Conservation (phyloP, 2,888 invertebrate genomes). For the Callinectes sapidus region DNA sequence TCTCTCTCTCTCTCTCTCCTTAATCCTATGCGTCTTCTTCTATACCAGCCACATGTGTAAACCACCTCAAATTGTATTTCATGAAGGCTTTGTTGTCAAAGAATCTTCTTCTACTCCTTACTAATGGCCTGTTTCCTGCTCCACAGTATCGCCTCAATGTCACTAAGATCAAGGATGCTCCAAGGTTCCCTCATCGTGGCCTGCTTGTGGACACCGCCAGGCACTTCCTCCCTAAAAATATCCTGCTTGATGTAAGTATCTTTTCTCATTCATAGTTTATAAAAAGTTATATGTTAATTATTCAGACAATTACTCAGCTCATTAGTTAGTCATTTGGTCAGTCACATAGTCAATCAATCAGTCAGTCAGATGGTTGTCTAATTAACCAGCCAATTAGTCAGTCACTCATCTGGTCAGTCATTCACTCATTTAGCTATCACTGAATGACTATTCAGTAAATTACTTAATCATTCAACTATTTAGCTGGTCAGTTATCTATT, state of each 20-base stretch:
- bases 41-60: too few species aligned
- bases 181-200: conserved; percentile 88
- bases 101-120: background rate
- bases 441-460: too few species aligned
- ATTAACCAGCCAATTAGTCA: background rate
- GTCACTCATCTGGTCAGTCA: background rate
- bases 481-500: background rate
- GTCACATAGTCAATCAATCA: too few species aligned
- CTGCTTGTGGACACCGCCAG: conserved; percentile 90
- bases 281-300: background rate
- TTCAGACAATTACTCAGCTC: background rate
- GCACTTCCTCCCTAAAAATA: conserved; percentile 83
- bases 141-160: conserved; percentile 57
- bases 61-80: too few species aligned
- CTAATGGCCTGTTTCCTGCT: background rate
- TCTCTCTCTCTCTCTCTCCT: too few species aligned
- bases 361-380: background rate
- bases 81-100: too few species aligned
- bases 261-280: background rate
- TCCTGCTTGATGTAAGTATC: conserved; percentile 74
- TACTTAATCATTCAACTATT: too few species aligned
- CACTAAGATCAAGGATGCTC: conserved; percentile 82
- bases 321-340: too few species aligned
- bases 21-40: too few species aligned
- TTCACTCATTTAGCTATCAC: too few species aligned